Conservation (phyloP, 2,888 invertebrate genomes). For the Cataglyphis rosenhaueri region DNA sequence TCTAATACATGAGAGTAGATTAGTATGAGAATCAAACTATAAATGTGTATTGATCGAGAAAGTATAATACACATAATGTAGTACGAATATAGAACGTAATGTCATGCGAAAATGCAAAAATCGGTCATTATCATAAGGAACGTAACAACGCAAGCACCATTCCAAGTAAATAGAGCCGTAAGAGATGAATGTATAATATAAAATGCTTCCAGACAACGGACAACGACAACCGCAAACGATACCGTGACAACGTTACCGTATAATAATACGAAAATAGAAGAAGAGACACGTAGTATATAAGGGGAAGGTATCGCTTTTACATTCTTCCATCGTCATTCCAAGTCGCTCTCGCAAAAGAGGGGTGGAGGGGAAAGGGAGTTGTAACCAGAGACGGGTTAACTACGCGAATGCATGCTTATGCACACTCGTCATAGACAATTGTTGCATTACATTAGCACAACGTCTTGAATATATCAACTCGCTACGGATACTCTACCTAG, state of each 20-base stretch:
- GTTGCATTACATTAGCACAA: conserved; percentile 77
- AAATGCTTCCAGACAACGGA: conserved; percentile 63
- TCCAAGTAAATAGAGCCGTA: conserved; percentile 69
- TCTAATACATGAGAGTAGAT: conserved; percentile 33
- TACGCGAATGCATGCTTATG: conserved; percentile 75
- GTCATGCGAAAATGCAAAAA: conserved; percentile 55
- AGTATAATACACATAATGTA: conserved; percentile 49
- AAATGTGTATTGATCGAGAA: conserved; percentile 44
- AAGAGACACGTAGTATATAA: conserved; percentile 68
- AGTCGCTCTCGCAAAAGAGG: conserved; percentile 66
- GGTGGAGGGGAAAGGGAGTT: conserved; percentile 30
- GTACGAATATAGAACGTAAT: conserved; percentile 50
- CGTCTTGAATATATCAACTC: conserved; percentile 67
- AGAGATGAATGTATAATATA: conserved; percentile 62
- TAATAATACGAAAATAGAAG: conserved; percentile 48
- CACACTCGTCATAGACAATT: conserved; percentile 71
- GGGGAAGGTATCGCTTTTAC: conserved; percentile 62
- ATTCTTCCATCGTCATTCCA: conserved; percentile 77
- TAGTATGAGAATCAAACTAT: conserved; percentile 31
- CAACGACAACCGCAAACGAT: conserved; percentile 71
- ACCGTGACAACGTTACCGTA: conserved; percentile 60
- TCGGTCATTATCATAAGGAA: conserved; percentile 50
- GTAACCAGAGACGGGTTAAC: conserved; percentile 71
- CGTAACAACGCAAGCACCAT: conserved; percentile 70
- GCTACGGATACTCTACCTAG: conserved; percentile 68